Evolutionary conservation across 2,797 vertebrate genomes (phyloP).

Genomic region (Sebastes minor): DNA sequence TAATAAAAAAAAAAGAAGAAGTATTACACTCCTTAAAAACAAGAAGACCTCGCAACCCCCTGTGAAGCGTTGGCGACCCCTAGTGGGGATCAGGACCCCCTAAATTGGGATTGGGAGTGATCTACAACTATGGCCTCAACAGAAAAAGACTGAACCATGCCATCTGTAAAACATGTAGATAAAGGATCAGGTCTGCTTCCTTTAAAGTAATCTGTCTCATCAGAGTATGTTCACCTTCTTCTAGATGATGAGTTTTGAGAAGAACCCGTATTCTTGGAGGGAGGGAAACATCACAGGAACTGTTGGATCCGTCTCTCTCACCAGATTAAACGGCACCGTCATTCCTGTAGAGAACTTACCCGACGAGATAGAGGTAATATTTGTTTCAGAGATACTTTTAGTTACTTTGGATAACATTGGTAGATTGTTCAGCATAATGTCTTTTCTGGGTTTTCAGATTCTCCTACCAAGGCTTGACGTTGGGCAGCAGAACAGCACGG

Average conservation of each 20-base stretch:
- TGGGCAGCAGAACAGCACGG: conserved; percentile 77
- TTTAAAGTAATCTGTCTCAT: neutral
- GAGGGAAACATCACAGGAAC: conserved; percentile 84
- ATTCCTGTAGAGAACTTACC: conserved; percentile 86
- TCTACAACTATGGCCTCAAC: neutral
- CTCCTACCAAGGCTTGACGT: conserved; percentile 82
- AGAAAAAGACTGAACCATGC: neutral
- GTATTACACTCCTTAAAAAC: too few species aligned
- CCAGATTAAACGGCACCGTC: conserved; percentile 80
- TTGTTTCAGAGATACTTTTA: neutral
- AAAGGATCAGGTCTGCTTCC: neutral
- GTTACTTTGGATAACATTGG: neutral
- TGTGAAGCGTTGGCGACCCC: too few species aligned
- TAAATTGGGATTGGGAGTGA: too few species aligned
- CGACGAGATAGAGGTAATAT: conserved; percentile 89
- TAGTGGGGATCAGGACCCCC: too few species aligned
- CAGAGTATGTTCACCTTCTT: neutral
- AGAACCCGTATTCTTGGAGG: conserved; percentile 87
- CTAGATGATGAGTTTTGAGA: conserved; percentile 93
- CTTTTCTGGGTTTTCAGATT: conserved; percentile 80
- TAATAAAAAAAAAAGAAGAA: too few species aligned
- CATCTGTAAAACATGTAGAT: neutral
- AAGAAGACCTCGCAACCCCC: too few species aligned
- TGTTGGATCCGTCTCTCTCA: conserved; percentile 88
- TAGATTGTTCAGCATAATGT: neutral